Base-by-base conservation (phyloP, 2,797 vertebrate species). In the Calcarius lapponicus region DNA sequence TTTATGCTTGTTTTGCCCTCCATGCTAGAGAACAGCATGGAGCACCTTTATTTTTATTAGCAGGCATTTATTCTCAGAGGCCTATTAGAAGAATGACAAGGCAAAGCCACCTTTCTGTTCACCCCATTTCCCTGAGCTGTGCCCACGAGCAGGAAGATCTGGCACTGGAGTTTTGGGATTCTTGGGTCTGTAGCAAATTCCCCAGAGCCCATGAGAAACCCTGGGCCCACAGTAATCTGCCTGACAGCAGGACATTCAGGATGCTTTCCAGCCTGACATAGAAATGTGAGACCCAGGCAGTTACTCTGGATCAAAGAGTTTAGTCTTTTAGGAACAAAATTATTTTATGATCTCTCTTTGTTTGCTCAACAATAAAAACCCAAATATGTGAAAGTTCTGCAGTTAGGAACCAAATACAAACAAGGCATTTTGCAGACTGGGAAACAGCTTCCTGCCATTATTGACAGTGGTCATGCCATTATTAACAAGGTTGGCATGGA, bases 21-120 rank as follows among this genome's bases (percentile, higher is more conserved):
- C 0, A 1, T 78, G 40, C 11, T 1, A 0, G 17, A 82, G 36
- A 70, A 90, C 1, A 1, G 16, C 9, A 29, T 20, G 13, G 5
- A 76, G 5, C 3, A 53, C 20, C 15, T 90, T 69, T 71, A 50
- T 31, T 92, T 92, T 89, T 84, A 54, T 24, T n/a, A 47, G 18
- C 13, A 80, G 13, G 9, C 1, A 3, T 74, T 80, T 80, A 22
- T 69, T 78, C 51, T 84, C 29, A 61, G 45, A 61, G 26, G 13
- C 7, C 18, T 36, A 53, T 38, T 1, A 79, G 32, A 87, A 28
- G 8, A 86, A 79, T 17, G 29, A 50, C 42, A 78, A 72, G 45
- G 24, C 13, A 86, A 89, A 92, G 21, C 28, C 6, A 3, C 29
- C 10, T 64, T 3, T 38, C 42, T 47, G 10, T 58, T 66, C 36